Base-by-base conservation (phyloP, 1,140 invertebrate genomes). In the Micrasema longulum region DNA sequence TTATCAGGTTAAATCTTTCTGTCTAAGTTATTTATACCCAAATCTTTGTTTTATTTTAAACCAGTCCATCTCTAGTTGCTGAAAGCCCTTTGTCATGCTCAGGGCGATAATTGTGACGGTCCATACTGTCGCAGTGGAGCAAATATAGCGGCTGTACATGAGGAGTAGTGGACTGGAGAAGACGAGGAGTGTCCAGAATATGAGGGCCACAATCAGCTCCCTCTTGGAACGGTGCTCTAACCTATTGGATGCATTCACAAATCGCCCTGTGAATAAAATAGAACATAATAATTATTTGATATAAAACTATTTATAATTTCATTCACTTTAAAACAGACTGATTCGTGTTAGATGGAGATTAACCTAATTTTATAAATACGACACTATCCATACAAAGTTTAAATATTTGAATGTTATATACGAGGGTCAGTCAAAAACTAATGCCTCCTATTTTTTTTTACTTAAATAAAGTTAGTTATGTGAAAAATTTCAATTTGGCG, bases 171-270 rank as follows among this genome's bases (percentile, higher is more conserved):
- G 62, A 12, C 38, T 36, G 14, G 12, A 31, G 9, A 68, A n/a
- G n/a, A 76, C 71, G 22, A 76, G 41, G 6, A 64, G 18, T 2
- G 74, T 76, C 74, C 74, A 76, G 68, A 76, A 76, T 3, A 71
- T 14, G 2, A 76, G 50, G 11, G 71, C 74, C 9, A 60, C 20
- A 1, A 67, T n/a, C 3, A 76, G 38, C 31, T 68, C 67, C 0
- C 26, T 11, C 11, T 35, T 45, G 7, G 10, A 11, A 11, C 4
- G 14, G 22, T 71, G 31, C 35, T 73, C 60, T 10, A 76, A 45
- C 2, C 71, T n/a, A 35, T 76, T 76, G 2, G 36, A 22, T 0
- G 71, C 71, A 31, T 76, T 47, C 14, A 71, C 69, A 31, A 76
- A 76, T 20, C 71, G 36, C 12, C 67, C 74, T 76, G 26, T 2